Evolutionary conservation across 2,113 vertebrate genomes (phyloP).

Genomic region (Plecturocebus donacophilus): DNA sequence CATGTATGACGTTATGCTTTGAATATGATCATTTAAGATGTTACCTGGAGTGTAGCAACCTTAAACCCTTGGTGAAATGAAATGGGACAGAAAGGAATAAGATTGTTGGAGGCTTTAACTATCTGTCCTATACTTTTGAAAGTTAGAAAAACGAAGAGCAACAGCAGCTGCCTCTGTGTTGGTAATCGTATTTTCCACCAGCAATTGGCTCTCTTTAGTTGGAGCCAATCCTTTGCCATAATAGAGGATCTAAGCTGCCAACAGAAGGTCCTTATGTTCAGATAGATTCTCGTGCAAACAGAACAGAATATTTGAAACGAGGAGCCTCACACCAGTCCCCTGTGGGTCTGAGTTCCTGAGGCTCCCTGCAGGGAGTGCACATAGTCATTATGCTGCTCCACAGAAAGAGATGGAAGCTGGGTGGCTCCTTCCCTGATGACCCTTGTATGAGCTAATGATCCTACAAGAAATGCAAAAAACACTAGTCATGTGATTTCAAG

Average conservation of each 20-base stretch:
- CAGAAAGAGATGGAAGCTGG: neutral
- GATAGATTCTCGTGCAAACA: neutral
- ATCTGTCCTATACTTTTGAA: neutral
- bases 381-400: neutral
- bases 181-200: neutral
- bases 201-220: neutral
- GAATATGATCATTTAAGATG: slow-evolving; percentile 12
- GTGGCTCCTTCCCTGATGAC: neutral
- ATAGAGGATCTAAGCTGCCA: neutral
- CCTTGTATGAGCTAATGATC: neutral
- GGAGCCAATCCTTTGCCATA: neutral
- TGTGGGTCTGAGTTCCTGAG: neutral
- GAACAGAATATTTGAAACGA: neutral
- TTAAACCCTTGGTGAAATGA: neutral
- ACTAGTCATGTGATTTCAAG: neutral
- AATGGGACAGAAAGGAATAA: slow-evolving; percentile 20
- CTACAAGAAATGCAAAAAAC: neutral
- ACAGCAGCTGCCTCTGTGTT: neutral
- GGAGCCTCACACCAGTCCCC: neutral
- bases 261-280: neutral
- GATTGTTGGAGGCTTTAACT: neutral
- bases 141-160: slow-evolving; percentile 5
- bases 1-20: neutral
- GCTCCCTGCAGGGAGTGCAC: neutral
- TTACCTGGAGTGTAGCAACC: neutral